phyloP scores from a whole-genome alignment of 2,113 vertebrate species.

The Scalopus aquaticus region DNA sequence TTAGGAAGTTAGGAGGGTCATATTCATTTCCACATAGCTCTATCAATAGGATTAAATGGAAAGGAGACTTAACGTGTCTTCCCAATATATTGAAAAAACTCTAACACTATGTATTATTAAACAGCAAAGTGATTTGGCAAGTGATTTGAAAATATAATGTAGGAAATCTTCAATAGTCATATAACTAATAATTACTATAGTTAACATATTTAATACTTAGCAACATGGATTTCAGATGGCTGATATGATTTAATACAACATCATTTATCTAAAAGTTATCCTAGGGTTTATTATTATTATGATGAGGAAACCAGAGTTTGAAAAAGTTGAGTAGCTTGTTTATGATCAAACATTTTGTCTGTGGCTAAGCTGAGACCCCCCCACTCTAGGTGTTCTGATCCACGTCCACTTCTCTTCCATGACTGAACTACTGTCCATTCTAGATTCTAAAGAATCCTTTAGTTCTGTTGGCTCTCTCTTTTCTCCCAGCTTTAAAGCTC shows the following conservation, averaged over 20 bases:
- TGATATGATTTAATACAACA: background rate
- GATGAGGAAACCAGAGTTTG: background rate
- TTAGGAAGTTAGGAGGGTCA: background rate
- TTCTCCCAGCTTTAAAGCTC: background rate
- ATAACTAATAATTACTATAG: background rate
- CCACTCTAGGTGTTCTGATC: background rate
- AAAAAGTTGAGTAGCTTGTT: background rate
- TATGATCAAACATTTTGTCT: background rate
- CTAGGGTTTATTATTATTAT: background rate
- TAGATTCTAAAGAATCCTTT: background rate
- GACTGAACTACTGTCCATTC: background rate
- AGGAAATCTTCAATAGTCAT: background rate
- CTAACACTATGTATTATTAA: background rate
- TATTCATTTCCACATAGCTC: background rate
- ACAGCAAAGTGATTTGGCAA: constrained; percentile 34
- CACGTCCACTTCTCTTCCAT: background rate
- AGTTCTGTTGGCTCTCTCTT: background rate
- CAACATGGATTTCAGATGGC: background rate
- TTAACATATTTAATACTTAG: background rate
- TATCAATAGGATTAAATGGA: background rate
- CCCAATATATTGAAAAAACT: background rate
- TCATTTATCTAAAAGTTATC: too few species aligned
- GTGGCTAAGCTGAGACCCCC: background rate
- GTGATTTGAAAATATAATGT: constrained; percentile 19
- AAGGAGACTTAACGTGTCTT: background rate